Conservation (phyloP, 2,113 vertebrate genomes). For the Rhinolophus sinicus region DNA sequence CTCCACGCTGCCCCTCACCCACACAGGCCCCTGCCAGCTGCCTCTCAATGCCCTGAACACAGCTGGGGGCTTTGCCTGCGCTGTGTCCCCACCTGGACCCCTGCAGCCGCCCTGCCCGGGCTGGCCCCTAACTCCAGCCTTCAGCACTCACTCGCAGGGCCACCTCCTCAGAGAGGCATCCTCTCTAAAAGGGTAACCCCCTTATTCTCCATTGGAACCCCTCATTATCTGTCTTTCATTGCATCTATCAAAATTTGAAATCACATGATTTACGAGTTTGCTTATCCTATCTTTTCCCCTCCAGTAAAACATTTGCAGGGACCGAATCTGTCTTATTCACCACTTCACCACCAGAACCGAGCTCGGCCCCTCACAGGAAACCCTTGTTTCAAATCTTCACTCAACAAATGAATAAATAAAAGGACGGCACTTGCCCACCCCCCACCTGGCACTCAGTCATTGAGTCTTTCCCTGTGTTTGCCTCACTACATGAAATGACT, state of each 20-base stretch:
- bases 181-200: neutral
- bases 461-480: fast-evolving
- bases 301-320: neutral
- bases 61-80: neutral
- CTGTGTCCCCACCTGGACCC: neutral
- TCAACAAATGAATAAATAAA: no score
- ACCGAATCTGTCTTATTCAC: fast-evolving
- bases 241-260: neutral
- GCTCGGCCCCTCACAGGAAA: neutral
- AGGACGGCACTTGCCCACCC: fast-evolving
- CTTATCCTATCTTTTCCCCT: neutral
- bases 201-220: neutral
- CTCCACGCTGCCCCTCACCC: fast-evolving
- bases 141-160: neutral
- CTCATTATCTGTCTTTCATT: neutral
- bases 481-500: fast-evolving
- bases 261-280: neutral
- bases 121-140: neutral
- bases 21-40: neutral
- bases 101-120: no score
- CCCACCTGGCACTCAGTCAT: fast-evolving
- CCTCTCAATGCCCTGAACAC: fast-evolving
- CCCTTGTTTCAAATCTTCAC: fast-evolving
- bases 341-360: neutral
- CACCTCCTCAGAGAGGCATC: no score